These are phyloP conservation scores for Cricetomys ansorgei DNA, from an alignment of 2,113 vertebrate species.

Conservation along the genomic window DNA sequence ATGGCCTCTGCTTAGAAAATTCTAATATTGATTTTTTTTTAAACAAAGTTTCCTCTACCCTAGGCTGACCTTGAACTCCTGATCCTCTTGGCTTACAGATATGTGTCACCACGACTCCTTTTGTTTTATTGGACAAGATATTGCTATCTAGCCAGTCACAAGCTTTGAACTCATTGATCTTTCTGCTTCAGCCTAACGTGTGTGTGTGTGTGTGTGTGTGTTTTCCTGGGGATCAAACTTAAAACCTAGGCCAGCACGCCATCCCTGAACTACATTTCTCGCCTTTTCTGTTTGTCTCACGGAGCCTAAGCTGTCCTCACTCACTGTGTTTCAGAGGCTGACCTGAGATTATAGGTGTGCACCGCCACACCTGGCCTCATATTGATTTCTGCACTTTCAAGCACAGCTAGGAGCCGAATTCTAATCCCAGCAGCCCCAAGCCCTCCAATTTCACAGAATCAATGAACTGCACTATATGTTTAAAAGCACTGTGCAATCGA, in stretches of 20 bases:
- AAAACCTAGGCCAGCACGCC: neutral
- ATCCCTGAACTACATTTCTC: neutral
- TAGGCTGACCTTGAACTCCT: neutral
- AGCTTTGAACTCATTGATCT: neutral
- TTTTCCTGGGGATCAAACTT: neutral
- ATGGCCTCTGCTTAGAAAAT: neutral
- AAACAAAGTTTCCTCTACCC: neutral
- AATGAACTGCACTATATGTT: neutral
- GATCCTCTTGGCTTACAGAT: neutral
- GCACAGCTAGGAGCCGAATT: neutral
- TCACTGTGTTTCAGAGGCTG: neutral
- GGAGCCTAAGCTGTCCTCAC: neutral
- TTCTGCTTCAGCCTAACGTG: neutral
- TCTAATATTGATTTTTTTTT: neutral
- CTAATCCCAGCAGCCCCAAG: neutral
- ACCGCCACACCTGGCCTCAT: neutral
- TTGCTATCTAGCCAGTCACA: neutral
- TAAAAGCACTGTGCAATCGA: neutral
- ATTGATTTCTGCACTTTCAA: neutral
- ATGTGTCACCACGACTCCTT: neutral
- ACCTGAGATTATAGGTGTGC: neutral
- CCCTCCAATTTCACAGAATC: neutral
- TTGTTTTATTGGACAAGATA: neutral
- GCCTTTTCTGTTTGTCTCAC: neutral
- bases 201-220: neutral